These are phyloP conservation scores for Onychostoma macrolepis DNA, from an alignment of 2,113 vertebrate species.

Conservation along the genomic window DNA sequence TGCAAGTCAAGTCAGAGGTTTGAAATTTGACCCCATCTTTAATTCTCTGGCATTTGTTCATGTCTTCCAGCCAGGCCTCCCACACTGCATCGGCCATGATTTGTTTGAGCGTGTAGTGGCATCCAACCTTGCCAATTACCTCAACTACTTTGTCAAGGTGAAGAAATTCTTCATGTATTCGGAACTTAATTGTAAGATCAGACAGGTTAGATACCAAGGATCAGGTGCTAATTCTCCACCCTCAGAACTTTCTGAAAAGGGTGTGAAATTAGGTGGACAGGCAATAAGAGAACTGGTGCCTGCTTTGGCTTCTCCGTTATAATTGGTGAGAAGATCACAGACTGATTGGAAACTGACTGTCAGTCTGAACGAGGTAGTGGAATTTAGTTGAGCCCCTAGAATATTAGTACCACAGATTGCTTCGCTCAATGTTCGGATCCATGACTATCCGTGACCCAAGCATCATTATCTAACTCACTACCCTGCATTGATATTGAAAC, in stretches of 20 bases:
- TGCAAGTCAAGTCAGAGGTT: not conserved
- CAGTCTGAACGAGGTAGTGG: slow-evolving; percentile 43
- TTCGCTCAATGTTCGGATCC: slow-evolving; percentile 40
- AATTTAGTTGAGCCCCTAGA: slow-evolving; percentile 43
- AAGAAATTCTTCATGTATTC: slow-evolving; percentile 41
- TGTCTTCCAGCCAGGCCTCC: slow-evolving; percentile 11
- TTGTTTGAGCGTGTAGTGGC: slow-evolving; percentile 49
- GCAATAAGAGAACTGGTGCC: slow-evolving; percentile 27
- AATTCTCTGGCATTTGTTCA: not conserved
- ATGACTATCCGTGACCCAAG: slow-evolving; percentile 43
- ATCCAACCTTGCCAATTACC: slow-evolving; percentile 38
- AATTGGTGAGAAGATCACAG: not conserved
- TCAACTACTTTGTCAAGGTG: slow-evolving; percentile 25
- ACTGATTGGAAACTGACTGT: slow-evolving; percentile 45
- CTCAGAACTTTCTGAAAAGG: slow-evolving; percentile 31
- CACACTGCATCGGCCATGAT: not conserved
- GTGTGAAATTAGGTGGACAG: slow-evolving; percentile 48
- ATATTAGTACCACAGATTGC: slow-evolving; percentile 35
- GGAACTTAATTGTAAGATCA: slow-evolving; percentile 34
- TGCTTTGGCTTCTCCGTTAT: too few relatives aligned
- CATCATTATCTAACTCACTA: too few relatives aligned
- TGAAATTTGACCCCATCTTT: slow-evolving; percentile 29
- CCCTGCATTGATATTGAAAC: too few relatives aligned
- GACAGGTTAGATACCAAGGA: slow-evolving; percentile 16
- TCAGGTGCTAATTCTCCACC: slow-evolving; percentile 32